Percentiles rank a stretch among this genome's conserved stretches.
phyloP scores from a whole-genome alignment of 2,113 vertebrate species.

The Cacatua alba region DNA sequence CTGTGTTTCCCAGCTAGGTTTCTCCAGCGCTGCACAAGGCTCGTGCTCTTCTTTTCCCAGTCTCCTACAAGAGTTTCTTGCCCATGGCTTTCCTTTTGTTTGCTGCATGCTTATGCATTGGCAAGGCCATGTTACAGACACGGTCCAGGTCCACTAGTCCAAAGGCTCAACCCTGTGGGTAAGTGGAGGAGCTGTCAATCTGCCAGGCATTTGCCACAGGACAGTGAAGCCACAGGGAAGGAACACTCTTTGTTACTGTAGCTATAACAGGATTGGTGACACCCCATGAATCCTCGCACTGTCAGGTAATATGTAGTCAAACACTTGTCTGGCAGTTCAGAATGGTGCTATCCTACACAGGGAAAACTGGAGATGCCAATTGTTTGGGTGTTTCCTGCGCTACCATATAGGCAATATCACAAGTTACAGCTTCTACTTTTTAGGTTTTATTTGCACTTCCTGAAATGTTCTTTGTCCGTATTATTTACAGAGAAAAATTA shows the following conservation, averaged over 20 bases:
- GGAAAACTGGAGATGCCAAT: neutral
- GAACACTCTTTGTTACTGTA: neutral
- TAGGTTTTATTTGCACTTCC: neutral
- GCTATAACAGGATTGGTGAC: neutral
- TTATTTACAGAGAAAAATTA: neutral
- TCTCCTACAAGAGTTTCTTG: neutral
- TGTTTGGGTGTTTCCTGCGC: neutral
- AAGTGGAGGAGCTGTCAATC: neutral
- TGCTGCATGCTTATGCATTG: accelerated
- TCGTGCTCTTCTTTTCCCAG: neutral
- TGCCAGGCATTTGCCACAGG: neutral
- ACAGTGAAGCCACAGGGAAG: neutral
- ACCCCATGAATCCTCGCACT: accelerated
- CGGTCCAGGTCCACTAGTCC: too few relatives aligned
- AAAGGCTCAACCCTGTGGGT: neutral
- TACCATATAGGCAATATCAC: accelerated
- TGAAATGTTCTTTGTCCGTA: neutral
- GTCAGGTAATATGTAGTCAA: neutral
- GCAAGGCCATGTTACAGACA: accelerated
- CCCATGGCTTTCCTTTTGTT: neutral
- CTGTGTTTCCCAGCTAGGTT: neutral
- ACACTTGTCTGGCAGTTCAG: neutral
- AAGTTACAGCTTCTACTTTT: neutral
- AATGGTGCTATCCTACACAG: neutral
- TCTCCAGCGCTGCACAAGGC: neutral